Percentiles rank a stretch among this genome's conserved stretches.
Evolutionary conservation across 2,888 invertebrate genomes (phyloP).

Genomic region (Lydus trimaculatus): DNA sequence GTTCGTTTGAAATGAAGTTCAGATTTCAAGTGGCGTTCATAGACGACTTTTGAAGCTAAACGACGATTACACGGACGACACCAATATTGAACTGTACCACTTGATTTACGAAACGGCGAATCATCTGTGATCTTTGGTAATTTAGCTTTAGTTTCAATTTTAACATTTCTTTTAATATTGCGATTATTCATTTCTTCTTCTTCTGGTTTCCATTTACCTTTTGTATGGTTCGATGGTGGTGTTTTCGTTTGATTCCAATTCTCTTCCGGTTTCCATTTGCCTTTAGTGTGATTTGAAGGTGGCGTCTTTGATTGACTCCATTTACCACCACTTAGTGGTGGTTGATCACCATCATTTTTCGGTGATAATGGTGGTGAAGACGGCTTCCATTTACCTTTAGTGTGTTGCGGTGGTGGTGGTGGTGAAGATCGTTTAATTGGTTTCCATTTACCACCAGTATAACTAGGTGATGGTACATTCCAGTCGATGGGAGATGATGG

Average conservation of each 20-base stretch:
- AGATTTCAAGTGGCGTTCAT: constrained; percentile 79
- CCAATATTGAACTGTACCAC: constrained; percentile 72
- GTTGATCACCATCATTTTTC: constrained; percentile 25
- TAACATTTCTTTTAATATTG: not conserved
- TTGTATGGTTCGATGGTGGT: constrained; percentile 64
- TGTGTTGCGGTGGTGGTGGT: constrained; percentile 60
- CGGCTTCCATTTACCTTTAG: constrained; percentile 73
- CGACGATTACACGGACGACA: constrained; percentile 82
- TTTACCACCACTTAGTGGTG: constrained; percentile 65
- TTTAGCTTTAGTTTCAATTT: constrained; percentile 10
- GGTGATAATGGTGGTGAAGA: constrained; percentile 30
- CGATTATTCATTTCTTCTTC: constrained; percentile 42
- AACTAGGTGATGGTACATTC: constrained; percentile 65
- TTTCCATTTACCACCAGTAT: constrained; percentile 73
- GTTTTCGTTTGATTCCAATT: constrained; percentile 49
- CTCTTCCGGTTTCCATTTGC: constrained; percentile 65
- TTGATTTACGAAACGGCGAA: constrained; percentile 55
- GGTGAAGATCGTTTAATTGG: constrained; percentile 34
- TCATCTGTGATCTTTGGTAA: constrained; percentile 39
- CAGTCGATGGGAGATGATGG: constrained; percentile 67
- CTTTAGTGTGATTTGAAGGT: constrained; percentile 63
- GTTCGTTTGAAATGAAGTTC: constrained; percentile 74
- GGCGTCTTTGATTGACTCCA: constrained; percentile 61
- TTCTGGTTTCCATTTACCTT: constrained; percentile 69
- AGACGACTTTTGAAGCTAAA: constrained; percentile 75